Percentiles rank a stretch among this genome's conserved stretches.
phyloP scores from a whole-genome alignment of 2,113 vertebrate species.

The Monarcha castaneiventris region DNA sequence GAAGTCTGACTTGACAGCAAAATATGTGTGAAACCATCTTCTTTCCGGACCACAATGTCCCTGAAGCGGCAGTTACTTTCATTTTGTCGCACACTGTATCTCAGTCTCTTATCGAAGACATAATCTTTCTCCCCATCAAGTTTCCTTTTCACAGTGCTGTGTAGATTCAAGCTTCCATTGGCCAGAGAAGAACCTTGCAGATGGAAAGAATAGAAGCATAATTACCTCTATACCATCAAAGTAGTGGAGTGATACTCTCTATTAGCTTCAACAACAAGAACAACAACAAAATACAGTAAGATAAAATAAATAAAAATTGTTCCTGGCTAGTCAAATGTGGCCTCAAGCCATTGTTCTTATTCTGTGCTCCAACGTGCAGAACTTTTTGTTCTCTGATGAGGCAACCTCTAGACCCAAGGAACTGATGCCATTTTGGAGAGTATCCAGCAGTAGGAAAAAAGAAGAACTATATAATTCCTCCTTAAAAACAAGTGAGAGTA shows the following conservation, averaged over 20 bases:
- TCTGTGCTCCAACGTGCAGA: background rate
- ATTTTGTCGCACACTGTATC: constrained; percentile 94
- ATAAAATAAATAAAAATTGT: background rate
- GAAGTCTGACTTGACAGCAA: constrained; percentile 96
- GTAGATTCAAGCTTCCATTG: constrained; percentile 85
- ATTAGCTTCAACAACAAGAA: background rate
- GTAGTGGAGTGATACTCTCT: background rate
- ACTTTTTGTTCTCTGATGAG: background rate
- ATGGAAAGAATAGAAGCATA: constrained; percentile 45
- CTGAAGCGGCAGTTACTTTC: constrained; percentile 94
- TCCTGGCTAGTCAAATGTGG: background rate
- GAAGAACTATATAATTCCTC: background rate
- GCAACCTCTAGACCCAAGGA: background rate
- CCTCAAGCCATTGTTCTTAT: background rate
- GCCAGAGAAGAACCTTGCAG: constrained; percentile 81
- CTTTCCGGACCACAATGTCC: constrained; percentile 97
- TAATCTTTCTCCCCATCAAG: constrained; percentile 90
- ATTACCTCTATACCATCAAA: background rate
- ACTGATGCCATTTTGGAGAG: background rate
- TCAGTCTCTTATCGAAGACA: constrained; percentile 94
- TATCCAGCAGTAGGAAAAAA: background rate
- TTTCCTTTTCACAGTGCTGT: constrained; percentile 90
- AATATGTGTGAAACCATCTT: constrained; percentile 96
- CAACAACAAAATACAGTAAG: background rate
- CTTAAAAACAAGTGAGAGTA: background rate